Percentiles rank a stretch among this genome's conserved stretches.
These are phyloP conservation scores for Vimba vimba DNA, from an alignment of 2,113 vertebrate genomes.

Conservation along the genomic window DNA sequence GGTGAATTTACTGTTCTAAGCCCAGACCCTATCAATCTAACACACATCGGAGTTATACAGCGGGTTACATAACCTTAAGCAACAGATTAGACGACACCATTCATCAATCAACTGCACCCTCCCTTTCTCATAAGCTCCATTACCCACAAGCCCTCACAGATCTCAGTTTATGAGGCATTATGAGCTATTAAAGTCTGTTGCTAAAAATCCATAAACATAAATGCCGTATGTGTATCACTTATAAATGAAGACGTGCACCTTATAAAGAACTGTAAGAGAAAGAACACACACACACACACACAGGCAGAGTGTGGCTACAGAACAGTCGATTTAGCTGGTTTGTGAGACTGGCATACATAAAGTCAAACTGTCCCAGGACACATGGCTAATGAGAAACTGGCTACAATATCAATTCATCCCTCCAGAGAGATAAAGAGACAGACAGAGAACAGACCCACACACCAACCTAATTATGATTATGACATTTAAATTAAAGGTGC, in stretches of 20 bases:
- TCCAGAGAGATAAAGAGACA: constrained; percentile 58
- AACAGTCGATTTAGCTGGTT: neutral
- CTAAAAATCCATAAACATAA: constrained; percentile 46
- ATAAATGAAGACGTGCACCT: neutral
- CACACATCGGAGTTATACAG: constrained; percentile 45
- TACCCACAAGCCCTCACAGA: constrained; percentile 50
- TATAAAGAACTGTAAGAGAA: neutral
- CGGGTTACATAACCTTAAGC: constrained; percentile 51
- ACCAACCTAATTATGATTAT: constrained; percentile 16
- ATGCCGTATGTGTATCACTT: constrained; percentile 1
- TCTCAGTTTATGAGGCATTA: constrained; percentile 52
- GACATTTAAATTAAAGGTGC: constrained; percentile 28
- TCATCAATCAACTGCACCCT: constrained; percentile 46
- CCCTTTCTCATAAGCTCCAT: constrained; percentile 52
- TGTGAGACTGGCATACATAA: neutral
- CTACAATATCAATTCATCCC: constrained; percentile 41
- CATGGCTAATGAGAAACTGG: constrained; percentile 71
- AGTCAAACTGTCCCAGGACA: constrained; percentile 33
- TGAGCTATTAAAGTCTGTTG: constrained; percentile 38
- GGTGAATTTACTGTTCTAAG: constrained; percentile 50
- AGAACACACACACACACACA: neutral
- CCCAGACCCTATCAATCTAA: constrained; percentile 42
- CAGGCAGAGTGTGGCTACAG: neutral
- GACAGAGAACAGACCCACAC: neutral
- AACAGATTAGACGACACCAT: constrained; percentile 45